phyloP scores from a whole-genome alignment of 2,113 vertebrate species.

The Heloderma charlesbogerti region DNA sequence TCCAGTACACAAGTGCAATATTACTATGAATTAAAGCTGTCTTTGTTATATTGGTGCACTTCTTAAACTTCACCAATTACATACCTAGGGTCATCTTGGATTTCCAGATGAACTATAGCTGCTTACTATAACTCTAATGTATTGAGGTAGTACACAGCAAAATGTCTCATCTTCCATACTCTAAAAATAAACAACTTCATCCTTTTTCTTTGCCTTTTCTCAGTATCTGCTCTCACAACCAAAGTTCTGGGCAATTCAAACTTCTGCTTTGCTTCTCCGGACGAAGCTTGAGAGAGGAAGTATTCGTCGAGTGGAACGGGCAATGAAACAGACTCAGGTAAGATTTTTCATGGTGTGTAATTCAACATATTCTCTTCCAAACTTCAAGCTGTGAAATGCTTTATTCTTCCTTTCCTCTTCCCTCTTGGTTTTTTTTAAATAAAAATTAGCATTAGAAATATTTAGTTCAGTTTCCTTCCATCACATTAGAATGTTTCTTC shows the following conservation, averaged over 20 bases:
- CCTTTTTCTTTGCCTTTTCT: slow-evolving; percentile 27
- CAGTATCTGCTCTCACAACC: slow-evolving; percentile 94
- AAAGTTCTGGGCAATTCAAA: slow-evolving; percentile 94
- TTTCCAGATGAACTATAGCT: background rate
- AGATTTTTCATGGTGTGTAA: slow-evolving; percentile 10
- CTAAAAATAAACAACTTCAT: slow-evolving; percentile 24
- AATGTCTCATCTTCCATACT: background rate
- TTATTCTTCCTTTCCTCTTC: background rate
- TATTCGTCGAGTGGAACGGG: slow-evolving; percentile 89
- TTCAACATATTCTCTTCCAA: background rate
- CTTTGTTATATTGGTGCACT: background rate
- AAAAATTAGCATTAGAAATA: slow-evolving; percentile 6
- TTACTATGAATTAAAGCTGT: background rate
- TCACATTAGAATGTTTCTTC: background rate
- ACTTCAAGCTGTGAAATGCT: background rate
- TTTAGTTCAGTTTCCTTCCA: background rate
- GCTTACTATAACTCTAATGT: background rate
- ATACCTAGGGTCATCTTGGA: rapidly evolving
- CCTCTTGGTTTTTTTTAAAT: background rate
- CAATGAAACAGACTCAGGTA: slow-evolving; percentile 97
- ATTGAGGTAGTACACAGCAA: background rate
- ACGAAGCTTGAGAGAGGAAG: slow-evolving; percentile 90
- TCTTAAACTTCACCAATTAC: background rate
- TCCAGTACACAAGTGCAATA: background rate
- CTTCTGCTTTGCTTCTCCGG: slow-evolving; percentile 87